Percentiles rank a stretch among this genome's conserved stretches.
These are phyloP conservation scores for Nothocercus julius DNA, from an alignment of 2,113 vertebrate species.

Conservation along the genomic window DNA sequence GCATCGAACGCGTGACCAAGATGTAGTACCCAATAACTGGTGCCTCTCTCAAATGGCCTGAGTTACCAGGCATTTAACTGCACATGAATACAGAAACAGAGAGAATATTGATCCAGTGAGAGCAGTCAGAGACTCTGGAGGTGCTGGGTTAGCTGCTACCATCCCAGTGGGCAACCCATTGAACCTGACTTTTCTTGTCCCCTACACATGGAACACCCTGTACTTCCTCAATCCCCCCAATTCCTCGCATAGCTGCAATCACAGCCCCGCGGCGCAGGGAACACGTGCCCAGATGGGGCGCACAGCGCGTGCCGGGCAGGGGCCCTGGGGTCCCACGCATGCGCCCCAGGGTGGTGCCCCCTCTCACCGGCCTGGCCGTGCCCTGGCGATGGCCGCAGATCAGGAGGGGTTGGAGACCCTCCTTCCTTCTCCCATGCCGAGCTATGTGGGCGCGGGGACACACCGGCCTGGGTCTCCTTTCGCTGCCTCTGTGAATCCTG, in stretches of 20 bases:
- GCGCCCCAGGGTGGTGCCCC: accelerated
- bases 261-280: accelerated
- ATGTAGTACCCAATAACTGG: neutral
- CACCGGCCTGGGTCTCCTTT: accelerated
- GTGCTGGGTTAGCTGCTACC: neutral
- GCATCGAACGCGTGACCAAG: neutral
- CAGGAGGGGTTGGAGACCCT: neutral
- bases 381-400: neutral
- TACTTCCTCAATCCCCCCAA: neutral
- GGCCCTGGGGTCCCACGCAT: neutral
- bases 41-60: accelerated
- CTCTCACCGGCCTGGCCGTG: neutral
- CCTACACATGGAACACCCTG: neutral
- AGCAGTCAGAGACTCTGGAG: neutral
- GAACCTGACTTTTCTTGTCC: neutral
- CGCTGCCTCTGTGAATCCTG: neutral
- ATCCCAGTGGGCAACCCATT: neutral
- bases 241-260: neutral
- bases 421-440: accelerated
- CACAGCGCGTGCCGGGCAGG: neutral
- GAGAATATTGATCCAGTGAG: neutral
- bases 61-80: neutral
- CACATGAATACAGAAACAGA: neutral
- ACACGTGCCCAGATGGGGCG: neutral
- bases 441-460: neutral